These are phyloP conservation scores for Bruchidius siliquastri DNA, from an alignment of 2,888 invertebrate genomes.

Conservation along the genomic window DNA sequence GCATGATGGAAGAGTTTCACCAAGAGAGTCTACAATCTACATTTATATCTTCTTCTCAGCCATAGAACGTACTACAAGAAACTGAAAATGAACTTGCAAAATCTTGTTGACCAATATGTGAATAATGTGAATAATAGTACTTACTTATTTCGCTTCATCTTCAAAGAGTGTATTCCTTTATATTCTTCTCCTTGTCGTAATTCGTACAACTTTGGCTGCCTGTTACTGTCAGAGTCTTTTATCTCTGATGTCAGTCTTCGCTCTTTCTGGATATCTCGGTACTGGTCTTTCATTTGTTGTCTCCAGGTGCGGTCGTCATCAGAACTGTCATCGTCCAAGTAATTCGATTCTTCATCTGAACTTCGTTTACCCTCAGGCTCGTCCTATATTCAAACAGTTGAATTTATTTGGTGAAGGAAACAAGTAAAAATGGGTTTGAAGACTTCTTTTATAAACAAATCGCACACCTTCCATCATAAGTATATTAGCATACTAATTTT, in stretches of 20 bases:
- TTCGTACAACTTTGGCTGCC: slow-evolving; percentile 57
- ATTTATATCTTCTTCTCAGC: no score
- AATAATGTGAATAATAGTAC: slow-evolving; percentile 19
- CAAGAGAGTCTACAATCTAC: no score
- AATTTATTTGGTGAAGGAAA: no score
- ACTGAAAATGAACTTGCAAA: no score
- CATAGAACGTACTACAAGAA: no score
- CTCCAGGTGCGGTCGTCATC: slow-evolving; percentile 80
- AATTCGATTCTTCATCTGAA: slow-evolving; percentile 43
- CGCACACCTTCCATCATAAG: no score
- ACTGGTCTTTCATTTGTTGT: slow-evolving; percentile 74
- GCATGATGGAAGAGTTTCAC: no score
- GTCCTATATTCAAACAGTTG: no score
- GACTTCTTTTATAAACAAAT: no score
- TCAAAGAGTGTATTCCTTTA: slow-evolving; percentile 51
- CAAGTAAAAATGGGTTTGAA: no score
- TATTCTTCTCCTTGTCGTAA: slow-evolving; percentile 60
- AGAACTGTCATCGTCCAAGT: slow-evolving; percentile 53
- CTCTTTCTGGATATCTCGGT: slow-evolving; percentile 59
- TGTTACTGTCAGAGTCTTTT: slow-evolving; percentile 20
- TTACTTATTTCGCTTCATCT: slow-evolving; percentile 52
- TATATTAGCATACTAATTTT: no score
- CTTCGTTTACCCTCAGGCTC: slow-evolving; percentile 47
- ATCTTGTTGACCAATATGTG: no score
- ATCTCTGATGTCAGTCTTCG: slow-evolving; percentile 42